Base-by-base conservation (phyloP, 2,888 invertebrate species). In the Fragum sueziense region DNA sequence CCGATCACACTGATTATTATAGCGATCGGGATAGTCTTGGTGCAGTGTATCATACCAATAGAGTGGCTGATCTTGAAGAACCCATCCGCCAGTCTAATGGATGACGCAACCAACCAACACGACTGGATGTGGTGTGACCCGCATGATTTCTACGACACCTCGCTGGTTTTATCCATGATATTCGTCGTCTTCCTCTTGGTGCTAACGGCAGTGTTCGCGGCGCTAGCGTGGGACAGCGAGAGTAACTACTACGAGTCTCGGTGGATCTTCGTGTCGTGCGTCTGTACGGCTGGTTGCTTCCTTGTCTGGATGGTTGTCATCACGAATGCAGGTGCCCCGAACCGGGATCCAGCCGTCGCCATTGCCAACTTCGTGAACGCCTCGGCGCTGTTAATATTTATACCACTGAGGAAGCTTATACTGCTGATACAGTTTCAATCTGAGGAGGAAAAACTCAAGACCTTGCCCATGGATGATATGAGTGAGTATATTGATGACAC, bases 1-100 rank as follows among this genome's bases (percentile, higher is more conserved):
- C 91, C 92, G 2, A 81, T 87, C 25, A 88, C 92, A 0, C 90
- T 94, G 2, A 86, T 93, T 34, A 80, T 91, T 25, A 88, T 91
- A 1, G 90, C 93, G 1, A 62, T 93, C 0, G 86, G 84, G 22
- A 85, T 91, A n/a, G 84, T 91, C 27, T 79, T 88, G 25, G 88
- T 94, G 2, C 93, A 94, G 85, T 88, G 92, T 52, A 90, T 93
- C 52, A 90, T 94, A 31, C 92, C 93, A 2, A 90, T 91, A 17
- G 92, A 93, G 54, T 94, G 94, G 94, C 88, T 94, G 9, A 90
- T 93, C 41, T 85, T 94, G 33, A 90, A 90, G 27, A 91, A 91
- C 0, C 93, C 94, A 0, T 86, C 90, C 20, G 92, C 92, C 27
- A 89, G 88, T 29, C 20, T 82, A 51, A 83, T 87, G 80, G 76